A percentile compares a stretch with the other conserved stretches of the same genome.
Evolutionary conservation across 2,888 invertebrate species (phyloP).

Genomic region (Callosobruchus maculatus): DNA sequence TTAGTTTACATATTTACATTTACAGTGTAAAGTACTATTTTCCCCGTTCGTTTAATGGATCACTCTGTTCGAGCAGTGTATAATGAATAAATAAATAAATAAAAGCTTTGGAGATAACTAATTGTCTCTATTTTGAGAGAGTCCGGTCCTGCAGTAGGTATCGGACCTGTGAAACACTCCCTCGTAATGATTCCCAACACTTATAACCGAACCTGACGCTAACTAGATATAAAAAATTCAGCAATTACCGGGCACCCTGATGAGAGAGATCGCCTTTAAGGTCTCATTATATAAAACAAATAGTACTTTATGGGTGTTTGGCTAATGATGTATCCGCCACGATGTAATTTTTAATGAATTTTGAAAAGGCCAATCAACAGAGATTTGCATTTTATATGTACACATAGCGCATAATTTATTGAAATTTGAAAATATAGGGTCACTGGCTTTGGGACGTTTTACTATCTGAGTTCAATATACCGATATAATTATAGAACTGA

Average conservation of each 20-base stretch:
- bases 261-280: not conserved
- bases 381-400: not conserved
- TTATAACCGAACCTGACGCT: not conserved
- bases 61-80: no score
- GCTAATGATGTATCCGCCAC: not conserved
- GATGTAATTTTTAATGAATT: not conserved
- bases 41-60: no score
- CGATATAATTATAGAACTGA: not conserved
- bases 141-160: not conserved
- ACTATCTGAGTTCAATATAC: not conserved
- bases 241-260: not conserved
- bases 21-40: no score
- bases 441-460: not conserved
- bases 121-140: not conserved
- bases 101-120: no score
- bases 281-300: not conserved
- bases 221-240: slow-evolving; percentile 1
- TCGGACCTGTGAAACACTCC: not conserved
- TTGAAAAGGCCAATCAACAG: not conserved
- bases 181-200: not conserved
- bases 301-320: not conserved
- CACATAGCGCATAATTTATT: not conserved
- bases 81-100: no score
- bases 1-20: no score
- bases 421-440: not conserved